Evolutionary conservation across 2,797 vertebrate species (phyloP), one percentile per base, ranked within the genome.

Genomic region (Dicrostonyx torquatus): DNA sequence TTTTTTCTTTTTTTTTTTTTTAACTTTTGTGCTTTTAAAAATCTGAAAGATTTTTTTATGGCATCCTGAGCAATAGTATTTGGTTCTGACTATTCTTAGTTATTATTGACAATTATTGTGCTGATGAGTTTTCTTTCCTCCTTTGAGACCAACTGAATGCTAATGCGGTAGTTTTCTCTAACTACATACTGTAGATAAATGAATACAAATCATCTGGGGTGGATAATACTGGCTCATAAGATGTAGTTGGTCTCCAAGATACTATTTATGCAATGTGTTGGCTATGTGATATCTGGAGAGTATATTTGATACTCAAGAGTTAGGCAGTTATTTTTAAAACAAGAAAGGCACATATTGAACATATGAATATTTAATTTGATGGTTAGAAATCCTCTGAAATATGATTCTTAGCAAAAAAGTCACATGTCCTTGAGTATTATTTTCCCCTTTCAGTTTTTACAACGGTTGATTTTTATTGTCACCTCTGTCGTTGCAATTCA

Each of bases 251-350:
- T 78, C 37, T 78, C 34, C 20, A 48, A 43, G 58, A 40, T 79
- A 58, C 55, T 87, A 31, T 87, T 84, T 89, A 17, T 89, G 15
- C 70, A 79, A 26, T 89, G 34, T 85, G 73, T 80, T 66, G 26
- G 48, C 80, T 93, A 48, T 58, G 55, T 70, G 34, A 80, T 70
- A 64, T 26, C 84, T 79, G 73, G 4, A 50, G 20, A 40, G 58
- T 37, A 34, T 20, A 84, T 84, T 66, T 84, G 60, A 45, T 84
- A 66, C 43, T 93, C 29, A 4, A 70, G 15, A 82, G 86, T 93
- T 93, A 45, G 48, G 6, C 1, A 64, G 40, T 88, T 45, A 94
- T 83, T 89, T 93, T 94, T 77, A 85, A 93, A 83, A 85, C 78
- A 82, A 58, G 2, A 80, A 91, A 95, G 70, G 24, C 15, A 88